Conservation (phyloP, 2,888 invertebrate genomes). For the Mamestra brassicae region DNA sequence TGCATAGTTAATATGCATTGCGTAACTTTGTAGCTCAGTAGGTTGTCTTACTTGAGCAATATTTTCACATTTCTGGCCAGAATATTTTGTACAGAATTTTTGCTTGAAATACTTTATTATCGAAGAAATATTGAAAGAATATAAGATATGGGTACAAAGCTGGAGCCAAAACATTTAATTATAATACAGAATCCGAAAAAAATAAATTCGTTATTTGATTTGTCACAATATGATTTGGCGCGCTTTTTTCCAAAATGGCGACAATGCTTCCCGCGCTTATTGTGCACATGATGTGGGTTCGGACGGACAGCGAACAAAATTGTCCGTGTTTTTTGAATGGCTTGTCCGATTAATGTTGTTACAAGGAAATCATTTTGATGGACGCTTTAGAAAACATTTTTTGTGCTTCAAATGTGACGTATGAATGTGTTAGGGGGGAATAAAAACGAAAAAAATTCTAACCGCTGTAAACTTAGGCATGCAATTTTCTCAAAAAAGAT, state of each 20-base stretch:
- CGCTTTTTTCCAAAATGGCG: constrained; percentile 81
- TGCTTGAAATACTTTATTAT: constrained; percentile 2
- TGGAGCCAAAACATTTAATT: background rate
- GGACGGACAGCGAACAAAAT: constrained; percentile 77
- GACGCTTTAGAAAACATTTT: constrained; percentile 83
- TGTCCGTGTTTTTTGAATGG: constrained; percentile 84
- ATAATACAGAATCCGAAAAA: constrained; percentile 50
- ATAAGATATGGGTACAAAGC: background rate
- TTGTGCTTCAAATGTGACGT: constrained; percentile 64
- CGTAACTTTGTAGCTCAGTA: constrained; percentile 30
- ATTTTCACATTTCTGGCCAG: constrained; percentile 24
- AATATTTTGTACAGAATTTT: constrained; percentile 10
- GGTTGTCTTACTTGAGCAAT: background rate
- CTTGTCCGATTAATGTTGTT: constrained; percentile 83
- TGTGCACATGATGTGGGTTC: constrained; percentile 87
- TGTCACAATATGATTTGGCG: constrained; percentile 79
- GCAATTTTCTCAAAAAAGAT: background rate
- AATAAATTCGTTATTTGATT: constrained; percentile 80
- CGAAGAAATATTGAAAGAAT: background rate
- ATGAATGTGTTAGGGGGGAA: constrained; percentile 66
- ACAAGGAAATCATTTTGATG: constrained; percentile 86
- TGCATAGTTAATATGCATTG: constrained; percentile 19
- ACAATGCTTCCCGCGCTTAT: constrained; percentile 79
- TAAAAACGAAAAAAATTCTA: constrained; percentile 56
- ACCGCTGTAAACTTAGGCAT: background rate